Percentiles rank a stretch among this genome's conserved stretches.
Conservation (phyloP, 2,888 invertebrate genomes). For the Unio delphinus region DNA sequence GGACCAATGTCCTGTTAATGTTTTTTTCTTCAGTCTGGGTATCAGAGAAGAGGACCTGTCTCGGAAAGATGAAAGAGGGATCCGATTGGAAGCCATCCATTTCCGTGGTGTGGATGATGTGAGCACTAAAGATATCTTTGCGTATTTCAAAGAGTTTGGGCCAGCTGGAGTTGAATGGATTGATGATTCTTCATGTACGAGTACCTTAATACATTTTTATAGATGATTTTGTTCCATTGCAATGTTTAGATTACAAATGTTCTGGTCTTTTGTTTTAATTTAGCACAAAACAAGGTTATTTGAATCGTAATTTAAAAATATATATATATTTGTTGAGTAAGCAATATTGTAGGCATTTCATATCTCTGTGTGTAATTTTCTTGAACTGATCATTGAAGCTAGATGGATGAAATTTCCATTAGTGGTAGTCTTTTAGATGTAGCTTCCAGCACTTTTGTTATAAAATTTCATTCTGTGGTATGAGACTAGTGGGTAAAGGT, state of each 20-base stretch:
- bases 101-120: slow-evolving; percentile 83
- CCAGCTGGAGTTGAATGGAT: slow-evolving; percentile 88
- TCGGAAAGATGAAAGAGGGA: slow-evolving; percentile 58
- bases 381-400: no score
- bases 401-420: no score
- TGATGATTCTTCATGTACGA: slow-evolving; percentile 82
- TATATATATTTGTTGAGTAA: no score
- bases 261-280: background rate
- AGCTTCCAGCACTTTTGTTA: no score
- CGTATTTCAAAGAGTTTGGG: slow-evolving; percentile 83
- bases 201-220: background rate
- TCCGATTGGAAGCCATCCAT: slow-evolving; percentile 79
- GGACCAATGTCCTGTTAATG: background rate
- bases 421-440: no score
- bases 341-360: no score
- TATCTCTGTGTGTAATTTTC: no score
- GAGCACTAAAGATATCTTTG: slow-evolving; percentile 84
- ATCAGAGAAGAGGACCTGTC: slow-evolving; percentile 55
- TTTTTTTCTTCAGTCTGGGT: slow-evolving; percentile 73
- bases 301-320: background rate
- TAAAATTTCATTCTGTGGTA: no score
- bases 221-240: background rate
- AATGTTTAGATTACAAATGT: background rate
- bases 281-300: background rate
- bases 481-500: no score